phyloP scores from a whole-genome alignment of 2,888 invertebrate species.

The Drosophila imparisetae region DNA sequence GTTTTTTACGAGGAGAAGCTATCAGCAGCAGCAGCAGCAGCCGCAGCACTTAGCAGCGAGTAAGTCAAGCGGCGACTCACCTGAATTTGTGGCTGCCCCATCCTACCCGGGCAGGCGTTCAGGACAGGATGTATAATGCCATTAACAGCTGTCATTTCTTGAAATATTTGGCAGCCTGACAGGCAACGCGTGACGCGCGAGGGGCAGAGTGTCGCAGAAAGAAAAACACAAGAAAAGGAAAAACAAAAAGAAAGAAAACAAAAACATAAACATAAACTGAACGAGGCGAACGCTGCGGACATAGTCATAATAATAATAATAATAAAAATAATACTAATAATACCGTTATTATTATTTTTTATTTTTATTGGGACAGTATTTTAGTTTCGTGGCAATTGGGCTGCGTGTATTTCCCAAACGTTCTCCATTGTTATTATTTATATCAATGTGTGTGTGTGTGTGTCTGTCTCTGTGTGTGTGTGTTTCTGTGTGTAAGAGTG shows the following conservation, averaged over 20 bases:
- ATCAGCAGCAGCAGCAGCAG: constrained; percentile 16
- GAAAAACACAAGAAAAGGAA: background rate
- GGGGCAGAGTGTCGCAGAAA: constrained; percentile 34
- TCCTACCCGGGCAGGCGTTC: background rate
- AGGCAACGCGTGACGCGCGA: constrained; percentile 24
- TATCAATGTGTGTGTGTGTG: constrained; percentile 3
- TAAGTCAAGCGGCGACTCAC: constrained; percentile 48
- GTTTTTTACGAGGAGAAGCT: background rate
- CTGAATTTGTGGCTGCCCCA: constrained; percentile 16
- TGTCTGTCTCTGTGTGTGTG: background rate
- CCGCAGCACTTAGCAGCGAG: constrained; percentile 50
- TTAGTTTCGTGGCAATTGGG: constrained; percentile 67
- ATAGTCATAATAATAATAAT: constrained; percentile 36
- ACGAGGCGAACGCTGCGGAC: constrained; percentile 22
- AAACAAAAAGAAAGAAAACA: background rate
- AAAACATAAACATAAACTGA: constrained; percentile 19
- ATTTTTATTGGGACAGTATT: constrained; percentile 69
- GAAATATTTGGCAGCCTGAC: constrained; percentile 72
- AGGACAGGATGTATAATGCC: constrained; percentile 68
- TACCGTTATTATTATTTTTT: constrained; percentile 35
- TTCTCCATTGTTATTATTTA: constrained; percentile 27
- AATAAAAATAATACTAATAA: constrained; percentile 25
- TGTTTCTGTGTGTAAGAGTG: background rate
- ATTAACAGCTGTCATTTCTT: constrained; percentile 79
- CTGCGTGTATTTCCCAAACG: constrained; percentile 59